A percentile compares a stretch with the other conserved stretches of the same genome.
Conservation (phyloP, 1,140 invertebrate genomes). For the Drosophila asahinai region DNA sequence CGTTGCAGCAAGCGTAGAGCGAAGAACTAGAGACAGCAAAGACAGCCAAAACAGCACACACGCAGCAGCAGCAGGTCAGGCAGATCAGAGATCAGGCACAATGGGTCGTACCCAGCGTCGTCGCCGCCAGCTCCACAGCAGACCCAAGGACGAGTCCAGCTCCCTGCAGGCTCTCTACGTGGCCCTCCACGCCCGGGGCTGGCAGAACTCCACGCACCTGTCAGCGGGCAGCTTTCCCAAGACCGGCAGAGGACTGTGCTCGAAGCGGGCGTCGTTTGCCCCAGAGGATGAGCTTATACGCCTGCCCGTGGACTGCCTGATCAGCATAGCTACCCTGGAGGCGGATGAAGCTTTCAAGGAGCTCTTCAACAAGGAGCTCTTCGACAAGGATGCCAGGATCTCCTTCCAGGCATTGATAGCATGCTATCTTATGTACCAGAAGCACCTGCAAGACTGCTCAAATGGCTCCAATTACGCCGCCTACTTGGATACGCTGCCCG, state of each 20-base stretch:
- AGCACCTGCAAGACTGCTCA: conserved; percentile 76
- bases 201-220: conserved; percentile 66
- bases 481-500: conserved; percentile 88
- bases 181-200: conserved; percentile 55
- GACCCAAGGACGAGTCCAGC: not conserved
- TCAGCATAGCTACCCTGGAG: conserved; percentile 72
- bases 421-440: conserved; percentile 88
- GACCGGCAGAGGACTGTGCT: conserved; percentile 75
- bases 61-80: conserved; percentile 17
- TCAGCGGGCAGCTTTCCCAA: conserved; percentile 37
- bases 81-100: conserved; percentile 4
- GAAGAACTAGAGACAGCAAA: conserved; percentile 32
- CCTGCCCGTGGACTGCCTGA: conserved; percentile 61
- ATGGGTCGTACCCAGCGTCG: conserved; percentile 77
- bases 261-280: conserved; percentile 46
- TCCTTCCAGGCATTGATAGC: conserved; percentile 87
- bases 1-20: conserved; percentile 75
- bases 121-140: conserved; percentile 22
- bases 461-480: conserved; percentile 70
- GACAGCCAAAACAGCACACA: conserved; percentile 75
- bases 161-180: conserved; percentile 52
- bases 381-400: conserved; percentile 72
- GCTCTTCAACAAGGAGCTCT: conserved; percentile 56
- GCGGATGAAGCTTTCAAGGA: conserved; percentile 61
- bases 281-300: conserved; percentile 63